A percentile compares a stretch with the other conserved stretches of the same genome.
These are phyloP conservation scores for Acanthochromis polyacanthus DNA, from an alignment of 2,113 vertebrate genomes.

Conservation along the genomic window DNA sequence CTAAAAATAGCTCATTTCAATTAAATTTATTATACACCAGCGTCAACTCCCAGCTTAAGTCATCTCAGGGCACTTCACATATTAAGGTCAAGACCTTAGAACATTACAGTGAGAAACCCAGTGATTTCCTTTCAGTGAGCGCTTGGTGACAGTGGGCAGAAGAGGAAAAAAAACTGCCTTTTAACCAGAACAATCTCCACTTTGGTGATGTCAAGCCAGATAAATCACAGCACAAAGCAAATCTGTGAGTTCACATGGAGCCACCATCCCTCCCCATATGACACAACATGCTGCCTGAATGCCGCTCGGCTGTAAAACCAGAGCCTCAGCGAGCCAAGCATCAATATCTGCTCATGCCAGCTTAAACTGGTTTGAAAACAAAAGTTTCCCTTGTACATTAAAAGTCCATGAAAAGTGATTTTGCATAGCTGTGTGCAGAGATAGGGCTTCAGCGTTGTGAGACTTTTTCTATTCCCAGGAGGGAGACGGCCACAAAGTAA, in stretches of 20 bases:
- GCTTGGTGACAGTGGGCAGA: too few relatives aligned
- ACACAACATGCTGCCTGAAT: slow-evolving; percentile 2
- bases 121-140: too few relatives aligned
- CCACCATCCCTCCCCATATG: slow-evolving; percentile 10
- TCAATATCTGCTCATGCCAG: slow-evolving; percentile 12
- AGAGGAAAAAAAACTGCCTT: too few relatives aligned
- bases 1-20: neutral
- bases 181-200: neutral
- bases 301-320: slow-evolving; percentile 6
- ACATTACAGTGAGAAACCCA: too few relatives aligned
- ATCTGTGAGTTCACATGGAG: neutral
- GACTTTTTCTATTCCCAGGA: slow-evolving; percentile 24
- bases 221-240: neutral
- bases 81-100: too few relatives aligned
- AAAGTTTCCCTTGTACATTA: slow-evolving; percentile 46
- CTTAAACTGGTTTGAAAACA: slow-evolving; percentile 48
- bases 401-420: slow-evolving; percentile 36
- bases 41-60: too few relatives aligned
- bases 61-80: too few relatives aligned
- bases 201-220: neutral
- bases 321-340: neutral
- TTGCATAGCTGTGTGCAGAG: slow-evolving; percentile 33
- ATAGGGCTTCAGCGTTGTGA: slow-evolving; percentile 25
- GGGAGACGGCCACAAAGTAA: slow-evolving; percentile 1
- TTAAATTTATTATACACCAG: too few relatives aligned